Evolutionary conservation across 2,113 vertebrate genomes (phyloP).

Genomic region (Mus pahari): DNA sequence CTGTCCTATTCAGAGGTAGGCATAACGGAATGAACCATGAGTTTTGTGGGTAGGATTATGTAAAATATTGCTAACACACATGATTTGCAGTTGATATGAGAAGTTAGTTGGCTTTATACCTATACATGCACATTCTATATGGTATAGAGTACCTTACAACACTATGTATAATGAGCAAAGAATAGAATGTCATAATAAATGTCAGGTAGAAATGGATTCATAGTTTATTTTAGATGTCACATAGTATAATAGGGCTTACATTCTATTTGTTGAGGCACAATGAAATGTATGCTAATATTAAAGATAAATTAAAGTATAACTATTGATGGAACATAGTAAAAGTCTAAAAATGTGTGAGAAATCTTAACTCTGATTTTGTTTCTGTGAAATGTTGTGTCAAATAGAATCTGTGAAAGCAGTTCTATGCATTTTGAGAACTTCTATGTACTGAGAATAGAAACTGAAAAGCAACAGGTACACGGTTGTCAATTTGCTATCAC

Average conservation of each 20-base stretch:
- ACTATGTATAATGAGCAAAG: background rate
- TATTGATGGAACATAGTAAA: background rate
- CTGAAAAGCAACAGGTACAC: background rate
- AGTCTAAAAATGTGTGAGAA: background rate
- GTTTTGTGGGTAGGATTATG: background rate
- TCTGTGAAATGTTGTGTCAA: background rate
- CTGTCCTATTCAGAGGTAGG: background rate
- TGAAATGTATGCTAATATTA: background rate
- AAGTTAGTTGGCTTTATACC: background rate
- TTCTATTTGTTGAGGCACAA: background rate
- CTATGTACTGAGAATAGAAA: background rate
- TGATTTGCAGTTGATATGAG: background rate
- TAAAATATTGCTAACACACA: background rate
- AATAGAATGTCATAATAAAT: background rate
- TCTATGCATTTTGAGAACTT: background rate
- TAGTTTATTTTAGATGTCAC: background rate
- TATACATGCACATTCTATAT: background rate
- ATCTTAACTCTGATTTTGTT: background rate
- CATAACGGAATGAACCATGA: background rate
- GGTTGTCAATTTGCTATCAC: background rate
- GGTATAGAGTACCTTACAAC: background rate
- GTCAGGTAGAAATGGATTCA: background rate
- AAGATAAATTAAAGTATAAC: background rate
- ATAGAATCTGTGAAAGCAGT: background rate
- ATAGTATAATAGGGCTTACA: background rate